Percentiles rank a stretch among this genome's conserved stretches.
Conservation (phyloP, 2,888 invertebrate species). For the Myopa testacea region DNA sequence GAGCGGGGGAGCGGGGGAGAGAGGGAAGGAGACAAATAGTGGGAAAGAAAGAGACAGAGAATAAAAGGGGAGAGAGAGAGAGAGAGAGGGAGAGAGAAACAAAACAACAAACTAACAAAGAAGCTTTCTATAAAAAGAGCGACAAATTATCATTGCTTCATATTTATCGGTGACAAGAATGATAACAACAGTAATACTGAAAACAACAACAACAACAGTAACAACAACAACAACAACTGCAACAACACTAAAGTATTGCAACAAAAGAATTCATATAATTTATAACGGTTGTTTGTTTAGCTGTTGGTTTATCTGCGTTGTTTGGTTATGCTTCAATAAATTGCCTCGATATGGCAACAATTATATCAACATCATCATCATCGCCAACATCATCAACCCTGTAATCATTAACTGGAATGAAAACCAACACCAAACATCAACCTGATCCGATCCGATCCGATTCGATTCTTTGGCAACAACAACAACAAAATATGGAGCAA, state of each 20-base stretch:
- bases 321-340: neutral
- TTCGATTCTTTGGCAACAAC: neutral
- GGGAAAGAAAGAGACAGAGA: neutral
- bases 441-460: neutral
- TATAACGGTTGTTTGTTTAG: too few species aligned
- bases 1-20: neutral
- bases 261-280: neutral
- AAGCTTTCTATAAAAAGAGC: slow-evolving; percentile 8
- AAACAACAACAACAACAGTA: slow-evolving; percentile 1
- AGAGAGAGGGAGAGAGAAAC: neutral
- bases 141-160: neutral
- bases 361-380: slow-evolving; percentile 7
- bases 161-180: neutral
- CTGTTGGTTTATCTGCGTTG: too few species aligned
- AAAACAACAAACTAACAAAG: neutral
- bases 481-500: slow-evolving; percentile 16
- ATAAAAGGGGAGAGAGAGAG: neutral
- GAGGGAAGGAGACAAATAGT: neutral
- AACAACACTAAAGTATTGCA: neutral
- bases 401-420: neutral
- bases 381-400: neutral
- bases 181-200: neutral
- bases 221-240: slow-evolving; percentile 16
- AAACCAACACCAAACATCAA: neutral
- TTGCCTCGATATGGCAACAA: neutral